These are phyloP conservation scores for Mormyrus proboscirostris DNA, from an alignment of 2,797 vertebrate species.

Conservation along the genomic window DNA sequence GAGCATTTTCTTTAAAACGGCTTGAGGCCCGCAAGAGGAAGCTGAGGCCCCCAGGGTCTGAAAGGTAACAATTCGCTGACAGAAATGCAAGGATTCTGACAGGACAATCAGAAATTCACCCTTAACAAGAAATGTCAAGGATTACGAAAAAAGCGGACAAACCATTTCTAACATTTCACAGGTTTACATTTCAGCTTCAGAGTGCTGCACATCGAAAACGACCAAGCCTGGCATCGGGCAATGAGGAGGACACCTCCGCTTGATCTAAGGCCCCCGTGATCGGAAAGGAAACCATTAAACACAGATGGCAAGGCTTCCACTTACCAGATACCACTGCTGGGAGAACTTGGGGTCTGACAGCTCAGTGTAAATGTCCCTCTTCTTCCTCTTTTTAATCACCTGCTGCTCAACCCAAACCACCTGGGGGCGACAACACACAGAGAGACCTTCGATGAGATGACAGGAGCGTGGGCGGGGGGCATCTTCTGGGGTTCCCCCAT, in stretches of 20 bases:
- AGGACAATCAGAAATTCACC: neutral
- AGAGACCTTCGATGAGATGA: neutral
- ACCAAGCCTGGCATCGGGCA: neutral
- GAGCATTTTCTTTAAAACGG: neutral
- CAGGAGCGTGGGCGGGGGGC: neutral
- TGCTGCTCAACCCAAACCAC: slow-evolving; percentile 91
- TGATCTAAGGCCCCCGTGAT: neutral
- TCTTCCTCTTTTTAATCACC: slow-evolving; percentile 77
- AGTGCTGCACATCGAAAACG: neutral
- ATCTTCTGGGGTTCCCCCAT: neutral
- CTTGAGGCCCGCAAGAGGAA: neutral
- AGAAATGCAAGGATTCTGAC: neutral
- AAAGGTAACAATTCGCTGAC: neutral
- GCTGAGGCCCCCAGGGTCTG: neutral
- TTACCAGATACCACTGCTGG: slow-evolving; percentile 96
- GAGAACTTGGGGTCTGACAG: slow-evolving; percentile 83
- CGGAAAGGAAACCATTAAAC: neutral
- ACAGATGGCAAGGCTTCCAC: slow-evolving; percentile 35
- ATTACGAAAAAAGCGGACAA: neutral
- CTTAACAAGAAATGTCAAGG: neutral
- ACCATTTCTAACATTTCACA: neutral
- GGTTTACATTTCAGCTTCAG: neutral
- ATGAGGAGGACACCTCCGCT: neutral
- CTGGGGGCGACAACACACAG: slow-evolving; percentile 47
- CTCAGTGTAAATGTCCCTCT: slow-evolving; percentile 77